Evolutionary conservation across 2,888 invertebrate species (phyloP), one percentile per base, ranked within the genome.

Genomic region (Campopleginae sp.): DNA sequence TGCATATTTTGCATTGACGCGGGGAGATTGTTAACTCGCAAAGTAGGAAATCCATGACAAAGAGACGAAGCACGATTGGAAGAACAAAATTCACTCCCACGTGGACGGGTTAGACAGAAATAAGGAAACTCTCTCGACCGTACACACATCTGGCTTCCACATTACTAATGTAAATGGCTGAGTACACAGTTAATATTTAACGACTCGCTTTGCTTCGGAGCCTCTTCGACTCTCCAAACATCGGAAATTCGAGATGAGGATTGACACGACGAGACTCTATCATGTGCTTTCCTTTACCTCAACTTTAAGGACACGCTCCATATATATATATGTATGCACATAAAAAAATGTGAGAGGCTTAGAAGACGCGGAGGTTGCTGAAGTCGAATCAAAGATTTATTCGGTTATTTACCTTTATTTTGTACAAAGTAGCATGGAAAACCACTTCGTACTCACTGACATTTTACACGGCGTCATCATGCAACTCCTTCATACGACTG

Each of bases 121-220:
- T 63, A 72, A 68, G 33, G 5, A 75, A 68, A 38, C 79, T 48
- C 33, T 19, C 38, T 65, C 65, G 71, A 71, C 71, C 63, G 51
- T 74, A 80, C 72, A 51, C 51, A 74, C 83, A 82, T 86, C 81
- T 80, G 74, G 78, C 70, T 70, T 78, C 65, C 82, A 80, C 84
- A 90, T 90, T 90, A 90, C 90, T 89, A 90, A 90, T 90, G 90
- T 90, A 90, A 90, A 88, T 89, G 88, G 80, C 84, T 90, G 89
- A 90, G 90, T 90, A 90, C 89, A 90, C 89, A 87, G 90, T 90
- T 90, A 90, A 90, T 90, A 90, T 90, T 90, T 90, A 90, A 90
- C 90, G 84, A 88, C 68, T 80, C 82, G 88, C 86, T 87, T 82
- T 87, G 85, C 87, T 86, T 88, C 82, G 86, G 82, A 85, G 80